Evolutionary conservation across 2,113 vertebrate species (phyloP), one percentile per base, ranked within the genome.

Genomic region (Paramisgurnus dabryanus): DNA sequence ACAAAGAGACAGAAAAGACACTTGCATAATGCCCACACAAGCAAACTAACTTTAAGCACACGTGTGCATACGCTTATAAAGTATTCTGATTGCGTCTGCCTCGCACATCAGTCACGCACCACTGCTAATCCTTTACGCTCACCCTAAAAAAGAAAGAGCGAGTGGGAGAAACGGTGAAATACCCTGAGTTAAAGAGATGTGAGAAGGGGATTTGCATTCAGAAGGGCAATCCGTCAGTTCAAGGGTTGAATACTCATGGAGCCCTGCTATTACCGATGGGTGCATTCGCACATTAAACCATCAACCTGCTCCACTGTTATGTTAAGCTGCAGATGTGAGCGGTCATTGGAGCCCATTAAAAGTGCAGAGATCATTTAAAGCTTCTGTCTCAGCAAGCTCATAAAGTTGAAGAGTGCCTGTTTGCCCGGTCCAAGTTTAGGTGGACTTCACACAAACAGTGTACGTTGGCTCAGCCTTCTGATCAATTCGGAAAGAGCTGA

Each of bases 51-150:
- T 40, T 47, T 53, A 76, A 67, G 63, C 75, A 18, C 47, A 41
- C 4, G 34, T 76, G 75, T n/a, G 60, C 63, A 76, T 64, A n/a
- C 9, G 40, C 55, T 43, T 60, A 72, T 90, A 85, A 88, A 85
- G 84, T 88, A 91, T 91, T 92, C 89, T 89, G 87, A 91, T 90
- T 88, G 85, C 74, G 78, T 88, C 88, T 89, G 88, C 90, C 84
- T 88, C 86, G 74, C 86, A 86, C 88, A 92, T 92, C 92, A 93
- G 90, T 91, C 88, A 90, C 67, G 77, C 87, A 80, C 78, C 83
- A 86, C 79, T 89, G 90, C 85, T 93, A 92, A 93, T 92, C 91
- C 89, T 89, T 87, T 87, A 71, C 83, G 78, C 84, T 80, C 68
- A 82, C 67, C 39, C 43, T 71, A 70, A 78, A 80, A 72, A 64